A percentile compares a stretch with the other conserved stretches of the same genome.
Conservation (phyloP, 2,797 vertebrate genomes). For the Epinephelus malabaricus region DNA sequence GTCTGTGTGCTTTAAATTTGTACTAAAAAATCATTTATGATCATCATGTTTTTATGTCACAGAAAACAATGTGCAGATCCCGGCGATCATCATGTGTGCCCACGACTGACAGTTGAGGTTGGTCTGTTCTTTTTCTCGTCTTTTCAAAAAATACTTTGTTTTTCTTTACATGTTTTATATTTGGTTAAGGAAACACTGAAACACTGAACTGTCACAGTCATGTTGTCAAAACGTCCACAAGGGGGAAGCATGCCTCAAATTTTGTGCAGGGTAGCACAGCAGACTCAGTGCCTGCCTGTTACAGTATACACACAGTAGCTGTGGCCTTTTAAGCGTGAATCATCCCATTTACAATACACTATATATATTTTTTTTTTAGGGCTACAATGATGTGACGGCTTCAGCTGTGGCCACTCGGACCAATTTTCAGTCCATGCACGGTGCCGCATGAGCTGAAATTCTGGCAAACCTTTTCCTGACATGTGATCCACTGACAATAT, state of each 20-base stretch:
- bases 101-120: conserved; percentile 87
- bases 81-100: conserved; percentile 84
- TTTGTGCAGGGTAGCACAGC: conserved; percentile 29
- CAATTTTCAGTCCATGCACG: conserved; percentile 64
- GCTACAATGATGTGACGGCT: conserved; percentile 69
- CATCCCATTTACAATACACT: not conserved
- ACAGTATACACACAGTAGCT: not conserved
- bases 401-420: conserved; percentile 86
- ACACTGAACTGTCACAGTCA: not conserved
- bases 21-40: not conserved
- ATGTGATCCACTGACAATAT: conserved; percentile 25
- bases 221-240: conserved; percentile 66
- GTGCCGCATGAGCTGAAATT: conserved; percentile 31
- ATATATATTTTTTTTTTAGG: conserved; percentile 39
- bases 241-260: conserved; percentile 73
- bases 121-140: conserved; percentile 53
- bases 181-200: not conserved
- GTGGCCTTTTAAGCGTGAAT: not conserved
- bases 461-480: conserved; percentile 29
- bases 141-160: not conserved
- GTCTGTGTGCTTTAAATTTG: not conserved
- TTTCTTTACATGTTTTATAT: not conserved
- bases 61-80: conserved; percentile 86
- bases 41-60: conserved; percentile 20
- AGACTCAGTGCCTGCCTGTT: not conserved